Conservation (phyloP, 1,140 invertebrate genomes). For the Penaeus chinensis region DNA sequence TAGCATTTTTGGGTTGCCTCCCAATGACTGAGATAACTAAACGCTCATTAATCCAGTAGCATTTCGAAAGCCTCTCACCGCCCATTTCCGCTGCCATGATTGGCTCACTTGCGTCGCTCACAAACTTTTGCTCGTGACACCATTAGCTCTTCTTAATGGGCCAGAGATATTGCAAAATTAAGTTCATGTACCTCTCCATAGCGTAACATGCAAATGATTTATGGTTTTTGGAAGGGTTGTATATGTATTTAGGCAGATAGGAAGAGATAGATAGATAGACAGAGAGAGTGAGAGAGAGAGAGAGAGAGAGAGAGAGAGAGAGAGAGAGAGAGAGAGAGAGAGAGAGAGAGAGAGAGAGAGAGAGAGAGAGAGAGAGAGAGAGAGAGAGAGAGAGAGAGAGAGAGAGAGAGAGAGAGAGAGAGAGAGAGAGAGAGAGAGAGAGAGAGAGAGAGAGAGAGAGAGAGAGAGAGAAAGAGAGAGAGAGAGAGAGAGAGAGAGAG, state of each 20-base stretch:
- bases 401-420: conserved; percentile 31
- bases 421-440: conserved; percentile 42
- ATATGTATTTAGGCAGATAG: background rate
- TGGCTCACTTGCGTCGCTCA: no score
- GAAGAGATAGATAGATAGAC: conserved; percentile 27
- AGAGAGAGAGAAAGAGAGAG: conserved; percentile 32
- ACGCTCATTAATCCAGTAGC: no score
- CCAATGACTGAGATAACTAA: no score
- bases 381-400: conserved; percentile 40
- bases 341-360: conserved; percentile 32
- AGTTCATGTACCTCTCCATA: no score
- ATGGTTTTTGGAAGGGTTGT: no score
- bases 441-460: conserved; percentile 39
- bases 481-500: conserved; percentile 42
- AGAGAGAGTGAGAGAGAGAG: conserved; percentile 39
- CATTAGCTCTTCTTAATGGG: no score
- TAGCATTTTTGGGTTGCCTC: no score
- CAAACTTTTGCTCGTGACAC: no score
- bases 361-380: conserved; percentile 41
- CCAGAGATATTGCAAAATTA: no score
- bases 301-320: conserved; percentile 40
- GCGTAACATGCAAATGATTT: no score
- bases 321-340: conserved; percentile 40
- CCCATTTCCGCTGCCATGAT: no score
- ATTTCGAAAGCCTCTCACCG: no score